Conservation (phyloP, 2,888 invertebrate genomes). For the Panopea generosa region DNA sequence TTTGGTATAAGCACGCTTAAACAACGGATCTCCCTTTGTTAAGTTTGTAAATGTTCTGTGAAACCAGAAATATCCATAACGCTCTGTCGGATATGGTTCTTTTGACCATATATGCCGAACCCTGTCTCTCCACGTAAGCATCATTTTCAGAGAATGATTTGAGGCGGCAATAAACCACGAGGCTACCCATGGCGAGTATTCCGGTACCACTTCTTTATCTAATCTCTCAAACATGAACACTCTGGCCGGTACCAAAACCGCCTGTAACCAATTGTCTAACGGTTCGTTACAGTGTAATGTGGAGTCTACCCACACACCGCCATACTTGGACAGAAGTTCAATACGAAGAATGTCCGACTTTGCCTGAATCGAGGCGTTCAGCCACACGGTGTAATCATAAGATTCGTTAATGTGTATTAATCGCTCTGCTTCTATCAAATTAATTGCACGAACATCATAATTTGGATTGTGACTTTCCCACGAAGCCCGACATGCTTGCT, state of each 20-base stretch:
- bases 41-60: too few relatives aligned
- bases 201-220: neutral
- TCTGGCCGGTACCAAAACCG: neutral
- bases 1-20: too few relatives aligned
- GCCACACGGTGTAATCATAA: neutral
- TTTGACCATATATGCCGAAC: neutral
- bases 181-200: neutral
- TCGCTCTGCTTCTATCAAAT: neutral
- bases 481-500: neutral
- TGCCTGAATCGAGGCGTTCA: neutral
- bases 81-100: too few relatives aligned
- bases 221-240: neutral
- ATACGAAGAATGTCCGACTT: constrained; percentile 5
- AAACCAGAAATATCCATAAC: too few relatives aligned
- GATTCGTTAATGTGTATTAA: neutral
- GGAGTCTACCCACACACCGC: constrained; percentile 2
- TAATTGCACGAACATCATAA: neutral
- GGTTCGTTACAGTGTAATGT: neutral
- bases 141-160: neutral
- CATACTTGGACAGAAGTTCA: neutral
- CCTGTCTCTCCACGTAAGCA: neutral
- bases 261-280: neutral
- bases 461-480: neutral
- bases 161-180: neutral
- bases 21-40: too few relatives aligned